Conservation (phyloP, 2,888 invertebrate genomes). For the Cantharis rustica region DNA sequence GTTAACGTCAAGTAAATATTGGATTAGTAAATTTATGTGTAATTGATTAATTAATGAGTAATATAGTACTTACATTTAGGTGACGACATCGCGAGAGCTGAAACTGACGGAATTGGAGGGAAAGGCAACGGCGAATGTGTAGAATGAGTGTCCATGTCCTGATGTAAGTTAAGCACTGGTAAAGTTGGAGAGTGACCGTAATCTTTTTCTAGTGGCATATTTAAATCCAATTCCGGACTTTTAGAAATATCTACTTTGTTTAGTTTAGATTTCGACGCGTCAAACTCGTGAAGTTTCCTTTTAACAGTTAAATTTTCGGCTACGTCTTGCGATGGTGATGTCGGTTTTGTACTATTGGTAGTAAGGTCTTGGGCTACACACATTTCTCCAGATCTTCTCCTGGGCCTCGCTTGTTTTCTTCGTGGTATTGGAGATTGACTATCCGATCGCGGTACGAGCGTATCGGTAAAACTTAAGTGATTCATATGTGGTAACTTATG, state of each 20-base stretch:
- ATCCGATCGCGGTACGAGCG: constrained; percentile 53
- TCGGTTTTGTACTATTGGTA: constrained; percentile 41
- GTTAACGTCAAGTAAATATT: neutral
- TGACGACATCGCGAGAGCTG: constrained; percentile 78
- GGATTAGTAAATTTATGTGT: neutral
- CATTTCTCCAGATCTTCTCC: constrained; percentile 80
- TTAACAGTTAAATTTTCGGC: constrained; percentile 68
- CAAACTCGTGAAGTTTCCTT: constrained; percentile 58
- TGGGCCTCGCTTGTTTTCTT: constrained; percentile 83
- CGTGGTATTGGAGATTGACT: constrained; percentile 82
- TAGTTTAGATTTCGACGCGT: constrained; percentile 19
- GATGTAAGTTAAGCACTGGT: constrained; percentile 60
- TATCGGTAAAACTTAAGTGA: constrained; percentile 53
- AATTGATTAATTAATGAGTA: neutral
- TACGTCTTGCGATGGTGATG: constrained; percentile 47
- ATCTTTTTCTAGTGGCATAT: constrained; percentile 48
- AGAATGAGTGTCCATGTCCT: constrained; percentile 52
- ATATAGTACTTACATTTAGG: constrained; percentile 74
- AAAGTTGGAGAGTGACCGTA: constrained; percentile 58
- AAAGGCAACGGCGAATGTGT: constrained; percentile 66
- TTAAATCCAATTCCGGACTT: constrained; percentile 53
- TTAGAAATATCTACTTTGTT: constrained; percentile 38
- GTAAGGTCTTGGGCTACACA: constrained; percentile 67
- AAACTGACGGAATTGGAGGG: constrained; percentile 74
- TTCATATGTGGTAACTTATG: constrained; percentile 57